A percentile compares a stretch with the other conserved stretches of the same genome.
These are phyloP conservation scores for Galeopterus variegatus DNA, from an alignment of 2,113 vertebrate species.

Conservation along the genomic window DNA sequence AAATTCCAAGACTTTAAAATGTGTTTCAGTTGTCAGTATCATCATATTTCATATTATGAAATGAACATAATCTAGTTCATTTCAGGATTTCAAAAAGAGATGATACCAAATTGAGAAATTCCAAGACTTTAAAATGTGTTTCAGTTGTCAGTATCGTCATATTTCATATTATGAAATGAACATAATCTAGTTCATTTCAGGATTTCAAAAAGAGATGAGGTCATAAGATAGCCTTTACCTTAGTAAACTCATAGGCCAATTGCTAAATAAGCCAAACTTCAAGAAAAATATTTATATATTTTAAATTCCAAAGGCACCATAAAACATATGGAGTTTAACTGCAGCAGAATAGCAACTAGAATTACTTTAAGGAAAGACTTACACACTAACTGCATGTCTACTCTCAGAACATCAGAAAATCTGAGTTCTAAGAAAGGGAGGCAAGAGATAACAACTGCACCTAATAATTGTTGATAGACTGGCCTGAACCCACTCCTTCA, in stretches of 20 bases:
- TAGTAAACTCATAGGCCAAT: conserved; percentile 26
- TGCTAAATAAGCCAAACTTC: conserved; percentile 38
- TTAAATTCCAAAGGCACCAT: conserved; percentile 21
- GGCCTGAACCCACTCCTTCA: background rate
- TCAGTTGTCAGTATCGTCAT: background rate
- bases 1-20: conserved; percentile 56
- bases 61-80: conserved; percentile 1
- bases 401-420: background rate
- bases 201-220: background rate
- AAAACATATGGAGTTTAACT: conserved; percentile 42
- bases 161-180: conserved; percentile 32
- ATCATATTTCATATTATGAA: conserved; percentile 27
- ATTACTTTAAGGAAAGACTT: background rate
- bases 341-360: background rate
- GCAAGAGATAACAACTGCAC: background rate
- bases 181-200: background rate
- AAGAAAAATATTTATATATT: conserved; percentile 25
- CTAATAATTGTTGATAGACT: background rate
- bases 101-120: conserved; percentile 18
- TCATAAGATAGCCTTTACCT: background rate
- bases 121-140: conserved; percentile 34
- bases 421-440: background rate
- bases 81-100: conserved; percentile 20
- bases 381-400: background rate
- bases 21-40: background rate